Conservation (phyloP, 2,113 vertebrate genomes). For the Etheostoma cragini region DNA sequence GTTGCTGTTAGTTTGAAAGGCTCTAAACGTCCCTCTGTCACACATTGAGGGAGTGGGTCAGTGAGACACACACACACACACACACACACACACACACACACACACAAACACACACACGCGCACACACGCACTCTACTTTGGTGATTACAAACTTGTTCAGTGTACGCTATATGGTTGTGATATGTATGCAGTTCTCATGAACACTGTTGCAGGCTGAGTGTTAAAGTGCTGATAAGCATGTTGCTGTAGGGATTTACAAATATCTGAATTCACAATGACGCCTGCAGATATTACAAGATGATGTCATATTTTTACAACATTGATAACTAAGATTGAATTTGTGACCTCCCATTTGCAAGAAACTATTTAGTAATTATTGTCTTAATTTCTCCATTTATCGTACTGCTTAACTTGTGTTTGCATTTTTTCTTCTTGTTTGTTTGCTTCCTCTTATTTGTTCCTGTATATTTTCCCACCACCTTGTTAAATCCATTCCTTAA, state of each 20-base stretch:
- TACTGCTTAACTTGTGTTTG: conserved; percentile 63
- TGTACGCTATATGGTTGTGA: conserved; percentile 25
- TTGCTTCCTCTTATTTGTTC: conserved; percentile 58
- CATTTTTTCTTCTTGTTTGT: conserved; percentile 63
- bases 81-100: not conserved
- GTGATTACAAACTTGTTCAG: conserved; percentile 32
- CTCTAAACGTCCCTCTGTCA: conserved; percentile 38
- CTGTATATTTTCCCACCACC: conserved; percentile 57
- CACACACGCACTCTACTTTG: conserved; percentile 5
- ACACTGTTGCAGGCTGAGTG: conserved; percentile 14
- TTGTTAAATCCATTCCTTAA: conserved; percentile 47
- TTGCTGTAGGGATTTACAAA: conserved; percentile 40
- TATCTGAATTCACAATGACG: conserved; percentile 13
- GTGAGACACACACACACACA: not conserved
- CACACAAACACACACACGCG: not conserved
- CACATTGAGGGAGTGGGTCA: conserved; percentile 3
- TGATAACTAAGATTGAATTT: not conserved
- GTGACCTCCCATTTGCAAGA: conserved; percentile 46
- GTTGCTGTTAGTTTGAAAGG: conserved; percentile 35
- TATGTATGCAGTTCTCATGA: conserved; percentile 13
- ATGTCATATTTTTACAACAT: conserved; percentile 6
- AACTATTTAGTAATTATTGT: conserved; percentile 25
- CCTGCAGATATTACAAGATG: not conserved
- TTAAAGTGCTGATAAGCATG: conserved; percentile 41
- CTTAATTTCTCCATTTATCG: conserved; percentile 32